Base-by-base conservation (phyloP, 2,888 invertebrate genomes). In the Ceramica pisi region DNA sequence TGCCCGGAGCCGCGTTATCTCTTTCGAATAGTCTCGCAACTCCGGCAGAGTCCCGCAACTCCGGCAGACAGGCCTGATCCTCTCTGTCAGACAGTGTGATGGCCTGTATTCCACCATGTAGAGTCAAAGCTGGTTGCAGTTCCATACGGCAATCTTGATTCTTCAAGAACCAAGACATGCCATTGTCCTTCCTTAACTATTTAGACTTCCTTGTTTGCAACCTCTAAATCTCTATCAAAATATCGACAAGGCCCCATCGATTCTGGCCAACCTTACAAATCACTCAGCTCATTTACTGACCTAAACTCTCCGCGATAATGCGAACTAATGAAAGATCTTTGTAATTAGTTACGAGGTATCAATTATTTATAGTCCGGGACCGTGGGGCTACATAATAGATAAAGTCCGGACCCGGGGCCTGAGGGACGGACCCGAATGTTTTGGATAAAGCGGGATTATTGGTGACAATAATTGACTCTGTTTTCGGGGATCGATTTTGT, bases 311-410 rank as follows among this genome's bases (percentile, higher is more conserved):
- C 71, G 74, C 80, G 87, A 89, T 88, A 90, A 87, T 88, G 81
- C 80, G 85, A 78, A 83, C 87, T 89, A 90, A 90, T 88, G 89
- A 90, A 90, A 87, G 90, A 88, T 87, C 85, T 84, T 75, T 67
- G 87, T 90, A 91, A 92, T 92, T 92, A 92, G 91, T 90, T 88
- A 88, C 88, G 83, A 84, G 87, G 85, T 88, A 90, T 92, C 90
- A 90, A 92, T 93, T 93, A 93, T 92, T 91, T 91, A 92, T 88
- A 82, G 80, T 74, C 72, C 72, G 78, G 80, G 82, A 72, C 79
- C 64, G 65, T 73, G 70, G 70, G 59, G 68, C 71, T 78, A 85
- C 78, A 85, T 85, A 86, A 86, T 87, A 86, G 77, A 85, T 86
- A 83, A 81, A 85, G 75, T 75, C 83, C 68, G 69, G 60, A 59